Percentiles rank a stretch among this genome's conserved stretches.
phyloP scores from a whole-genome alignment of 2,113 vertebrate species.

The Zapornia atra region DNA sequence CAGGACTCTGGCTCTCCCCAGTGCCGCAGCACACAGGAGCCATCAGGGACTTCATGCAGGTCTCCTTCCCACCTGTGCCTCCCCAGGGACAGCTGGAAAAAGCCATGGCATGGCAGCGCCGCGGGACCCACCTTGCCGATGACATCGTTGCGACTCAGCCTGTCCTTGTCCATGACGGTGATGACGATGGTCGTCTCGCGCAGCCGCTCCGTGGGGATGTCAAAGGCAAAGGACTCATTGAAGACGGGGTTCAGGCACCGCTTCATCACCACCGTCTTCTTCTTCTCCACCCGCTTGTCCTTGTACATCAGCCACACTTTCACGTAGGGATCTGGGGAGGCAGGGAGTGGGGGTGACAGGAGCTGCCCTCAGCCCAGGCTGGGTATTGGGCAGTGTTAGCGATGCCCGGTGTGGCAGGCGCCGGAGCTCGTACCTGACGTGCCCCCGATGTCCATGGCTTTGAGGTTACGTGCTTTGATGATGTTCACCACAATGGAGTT shows the following conservation, averaged over 20 bases:
- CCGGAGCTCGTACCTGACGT: slow-evolving; percentile 84
- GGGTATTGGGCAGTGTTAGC: rapidly evolving
- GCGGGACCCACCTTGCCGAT: slow-evolving; percentile 90
- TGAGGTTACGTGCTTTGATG: slow-evolving; percentile 98
- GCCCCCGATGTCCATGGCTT: slow-evolving; percentile 99
- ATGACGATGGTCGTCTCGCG: slow-evolving; percentile 98
- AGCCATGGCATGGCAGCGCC: rapidly evolving
- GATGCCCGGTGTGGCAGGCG: rapidly evolving
- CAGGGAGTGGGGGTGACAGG: not conserved
- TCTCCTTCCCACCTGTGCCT: no score
- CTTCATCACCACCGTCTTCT: slow-evolving; percentile 97
- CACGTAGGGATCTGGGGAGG: slow-evolving; percentile 90
- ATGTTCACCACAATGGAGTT: slow-evolving; percentile 99
- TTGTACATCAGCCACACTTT: slow-evolving; percentile 99
- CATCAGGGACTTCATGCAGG: not conserved
- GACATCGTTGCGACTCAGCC: slow-evolving; percentile 96
- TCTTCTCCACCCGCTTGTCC: slow-evolving; percentile 98
- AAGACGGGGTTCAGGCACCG: slow-evolving; percentile 96
- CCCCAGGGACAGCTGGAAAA: not conserved
- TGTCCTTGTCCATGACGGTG: slow-evolving; percentile 99
- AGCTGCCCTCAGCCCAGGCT: rapidly evolving
- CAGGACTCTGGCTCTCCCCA: not conserved
- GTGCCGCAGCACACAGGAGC: not conserved
- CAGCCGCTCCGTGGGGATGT: slow-evolving; percentile 94
- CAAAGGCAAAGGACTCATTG: slow-evolving; percentile 97